These are phyloP conservation scores for Eriosoma lanigerum DNA, from an alignment of 1,140 invertebrate genomes.

Conservation along the genomic window DNA sequence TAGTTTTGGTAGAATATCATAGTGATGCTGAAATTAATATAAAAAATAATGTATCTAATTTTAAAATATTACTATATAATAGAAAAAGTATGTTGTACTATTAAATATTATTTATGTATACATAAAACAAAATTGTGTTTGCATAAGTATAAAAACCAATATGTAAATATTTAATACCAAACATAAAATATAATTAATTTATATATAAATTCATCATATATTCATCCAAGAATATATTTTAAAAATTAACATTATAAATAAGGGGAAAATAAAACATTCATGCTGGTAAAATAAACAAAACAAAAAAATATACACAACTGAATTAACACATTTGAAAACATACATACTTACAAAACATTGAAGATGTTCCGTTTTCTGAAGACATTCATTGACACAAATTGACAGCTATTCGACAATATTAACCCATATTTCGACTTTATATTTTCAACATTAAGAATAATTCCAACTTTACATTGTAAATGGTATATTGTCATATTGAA, in stretches of 20 bases:
- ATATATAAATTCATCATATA: slow-evolving; percentile 4
- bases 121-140: background rate
- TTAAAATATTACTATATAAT: too few species aligned
- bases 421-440: slow-evolving; percentile 3
- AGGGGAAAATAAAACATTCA: slow-evolving; percentile 12
- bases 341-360: slow-evolving; percentile 47
- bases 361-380: slow-evolving; percentile 41
- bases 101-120: too few species aligned
- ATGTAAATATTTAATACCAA: slow-evolving; percentile 12
- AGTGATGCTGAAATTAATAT: background rate
- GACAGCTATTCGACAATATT: slow-evolving; percentile 37
- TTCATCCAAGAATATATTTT: background rate
- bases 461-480: slow-evolving; percentile 3
- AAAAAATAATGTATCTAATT: background rate
- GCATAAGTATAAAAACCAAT: background rate
- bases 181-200: slow-evolving; percentile 1
- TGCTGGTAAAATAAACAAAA: slow-evolving; percentile 32
- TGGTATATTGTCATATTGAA: slow-evolving; percentile 5
- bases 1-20: background rate
- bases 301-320: slow-evolving; percentile 26
- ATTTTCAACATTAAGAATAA: slow-evolving; percentile 12
- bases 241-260: background rate
- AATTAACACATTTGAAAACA: slow-evolving; percentile 23
- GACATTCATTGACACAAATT: slow-evolving; percentile 24
- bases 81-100: too few species aligned